Conservation (phyloP, 2,888 invertebrate genomes). For the Phyllotreta cruciferae region DNA sequence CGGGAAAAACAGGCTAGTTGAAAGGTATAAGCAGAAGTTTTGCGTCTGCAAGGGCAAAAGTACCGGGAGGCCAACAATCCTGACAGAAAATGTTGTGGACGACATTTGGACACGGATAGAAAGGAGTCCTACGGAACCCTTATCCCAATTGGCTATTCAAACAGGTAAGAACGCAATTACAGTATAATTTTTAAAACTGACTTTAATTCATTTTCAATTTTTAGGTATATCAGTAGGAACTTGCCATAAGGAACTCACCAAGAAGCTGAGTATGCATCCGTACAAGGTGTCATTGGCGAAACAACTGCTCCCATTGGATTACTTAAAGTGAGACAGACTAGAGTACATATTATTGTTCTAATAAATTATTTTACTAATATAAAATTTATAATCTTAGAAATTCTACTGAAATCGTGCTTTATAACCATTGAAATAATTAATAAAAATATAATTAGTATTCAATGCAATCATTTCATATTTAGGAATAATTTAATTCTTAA, state of each 20-base stretch:
- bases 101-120: slow-evolving; percentile 7
- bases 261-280: background rate
- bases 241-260: background rate
- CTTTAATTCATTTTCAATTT: background rate
- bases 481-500: background rate
- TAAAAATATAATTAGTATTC: too few species aligned
- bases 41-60: too few species aligned
- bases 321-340: too few species aligned
- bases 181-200: background rate
- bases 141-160: slow-evolving; percentile 13
- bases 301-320: too few species aligned
- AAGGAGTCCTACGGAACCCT: slow-evolving; percentile 1
- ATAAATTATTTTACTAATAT: too few species aligned
- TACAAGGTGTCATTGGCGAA: background rate
- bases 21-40: too few species aligned
- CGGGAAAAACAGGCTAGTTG: too few species aligned
- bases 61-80: background rate
- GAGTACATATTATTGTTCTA: too few species aligned
- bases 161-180: slow-evolving; percentile 1
- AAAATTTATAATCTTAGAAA: too few species aligned
- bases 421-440: too few species aligned
- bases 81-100: slow-evolving; percentile 1
- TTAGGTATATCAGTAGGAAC: slow-evolving; percentile 4
- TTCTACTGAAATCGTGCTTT: too few species aligned
- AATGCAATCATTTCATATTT: too few species aligned